A percentile compares a stretch with the other conserved stretches of the same genome.
phyloP scores from a whole-genome alignment of 2,888 invertebrate genomes.

The Dichetophora obliterata region DNA sequence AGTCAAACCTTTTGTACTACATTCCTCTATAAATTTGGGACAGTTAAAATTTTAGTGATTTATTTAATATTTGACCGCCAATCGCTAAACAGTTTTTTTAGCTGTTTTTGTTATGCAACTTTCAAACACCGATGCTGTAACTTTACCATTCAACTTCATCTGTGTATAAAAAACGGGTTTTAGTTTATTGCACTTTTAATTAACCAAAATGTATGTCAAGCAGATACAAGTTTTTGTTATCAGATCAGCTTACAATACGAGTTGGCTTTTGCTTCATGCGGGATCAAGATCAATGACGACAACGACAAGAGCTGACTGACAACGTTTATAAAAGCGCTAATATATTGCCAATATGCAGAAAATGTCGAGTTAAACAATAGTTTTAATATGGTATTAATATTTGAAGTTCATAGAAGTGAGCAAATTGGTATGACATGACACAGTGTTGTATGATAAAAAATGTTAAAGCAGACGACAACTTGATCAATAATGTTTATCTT shows the following conservation, averaged over 20 bases:
- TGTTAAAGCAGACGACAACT: too few relatives aligned
- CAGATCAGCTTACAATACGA: neutral
- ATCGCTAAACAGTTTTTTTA: neutral
- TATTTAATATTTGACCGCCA: neutral
- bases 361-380: too few relatives aligned
- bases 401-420: too few relatives aligned
- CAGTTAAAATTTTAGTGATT: conserved; percentile 1
- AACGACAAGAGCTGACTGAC: neutral
- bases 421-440: too few relatives aligned
- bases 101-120: conserved; percentile 1
- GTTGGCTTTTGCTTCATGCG: neutral
- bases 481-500: too few relatives aligned
- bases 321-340: neutral
- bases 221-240: conserved; percentile 9
- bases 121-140: conserved; percentile 18
- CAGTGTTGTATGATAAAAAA: too few relatives aligned
- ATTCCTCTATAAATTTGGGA: too few relatives aligned
- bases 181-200: conserved; percentile 50
- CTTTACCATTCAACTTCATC: neutral
- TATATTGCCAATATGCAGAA: too few relatives aligned
- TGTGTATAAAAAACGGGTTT: conserved; percentile 36
- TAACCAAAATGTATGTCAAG: conserved; percentile 39
- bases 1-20: too few relatives aligned
- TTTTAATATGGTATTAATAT: too few relatives aligned
- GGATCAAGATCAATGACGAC: conserved; percentile 26